These are phyloP conservation scores for Pycnomerus fuliginosus DNA, from an alignment of 2,888 invertebrate species.

Conservation along the genomic window DNA sequence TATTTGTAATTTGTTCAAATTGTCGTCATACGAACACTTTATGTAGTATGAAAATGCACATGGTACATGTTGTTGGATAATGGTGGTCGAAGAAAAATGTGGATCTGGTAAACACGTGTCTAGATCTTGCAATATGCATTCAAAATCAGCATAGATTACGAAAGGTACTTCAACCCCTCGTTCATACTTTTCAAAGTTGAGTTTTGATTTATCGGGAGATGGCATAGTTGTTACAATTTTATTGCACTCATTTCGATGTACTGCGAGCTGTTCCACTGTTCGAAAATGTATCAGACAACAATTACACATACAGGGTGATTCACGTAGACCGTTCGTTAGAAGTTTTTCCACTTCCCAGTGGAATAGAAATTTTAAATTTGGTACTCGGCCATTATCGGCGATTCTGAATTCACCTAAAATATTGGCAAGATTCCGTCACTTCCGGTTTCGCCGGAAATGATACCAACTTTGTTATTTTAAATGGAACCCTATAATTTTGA, in stretches of 20 bases:
- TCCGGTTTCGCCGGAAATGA: too few species aligned
- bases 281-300: slow-evolving; percentile 1
- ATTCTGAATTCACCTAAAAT: too few species aligned
- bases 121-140: slow-evolving; percentile 2
- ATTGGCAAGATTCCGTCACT: too few species aligned
- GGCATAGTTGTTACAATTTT: not conserved
- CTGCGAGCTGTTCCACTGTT: not conserved
- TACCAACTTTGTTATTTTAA: too few species aligned
- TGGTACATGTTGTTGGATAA: not conserved
- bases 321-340: too few species aligned
- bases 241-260: not conserved
- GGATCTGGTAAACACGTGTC: slow-evolving; percentile 1
- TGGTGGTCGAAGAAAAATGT: not conserved
- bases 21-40: slow-evolving; percentile 1
- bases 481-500: too few species aligned
- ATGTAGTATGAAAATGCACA: not conserved
- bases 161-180: not conserved
- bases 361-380: too few species aligned
- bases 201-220: too few species aligned
- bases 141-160: not conserved
- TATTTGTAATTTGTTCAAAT: slow-evolving; percentile 1
- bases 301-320: too few species aligned
- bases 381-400: too few species aligned
- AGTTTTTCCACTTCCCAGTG: too few species aligned
- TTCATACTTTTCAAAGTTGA: too few species aligned